Evolutionary conservation across 1,140 invertebrate species (phyloP).

Genomic region (Eubasilissa regina): DNA sequence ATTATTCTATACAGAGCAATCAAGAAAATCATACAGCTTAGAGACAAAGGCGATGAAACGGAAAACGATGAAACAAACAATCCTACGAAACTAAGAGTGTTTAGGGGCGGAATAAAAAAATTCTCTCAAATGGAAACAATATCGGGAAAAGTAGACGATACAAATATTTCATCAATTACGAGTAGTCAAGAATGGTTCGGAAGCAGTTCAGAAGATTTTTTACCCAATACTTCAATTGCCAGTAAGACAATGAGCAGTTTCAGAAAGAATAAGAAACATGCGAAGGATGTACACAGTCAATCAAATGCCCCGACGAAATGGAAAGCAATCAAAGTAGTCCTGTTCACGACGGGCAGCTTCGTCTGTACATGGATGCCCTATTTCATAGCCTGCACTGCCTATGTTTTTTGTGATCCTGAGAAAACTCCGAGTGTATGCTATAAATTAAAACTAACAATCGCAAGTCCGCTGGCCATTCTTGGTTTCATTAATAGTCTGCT

Average conservation of each 20-base stretch:
- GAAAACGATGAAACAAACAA: neutral
- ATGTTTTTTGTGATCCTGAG: slow-evolving; percentile 70
- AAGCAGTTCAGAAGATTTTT: neutral
- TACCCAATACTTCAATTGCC: neutral
- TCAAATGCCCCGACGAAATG: slow-evolving; percentile 69
- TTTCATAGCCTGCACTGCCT: slow-evolving; percentile 70
- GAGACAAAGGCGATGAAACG: slow-evolving; percentile 16
- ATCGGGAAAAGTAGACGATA: neutral
- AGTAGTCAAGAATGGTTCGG: neutral
- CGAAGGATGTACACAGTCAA: neutral
- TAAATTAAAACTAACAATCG: slow-evolving; percentile 67
- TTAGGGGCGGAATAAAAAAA: slow-evolving; percentile 18
- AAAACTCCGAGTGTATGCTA: slow-evolving; percentile 66
- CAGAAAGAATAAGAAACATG: neutral
- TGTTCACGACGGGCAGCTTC: slow-evolving; percentile 74
- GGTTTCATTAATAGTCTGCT: slow-evolving; percentile 79
- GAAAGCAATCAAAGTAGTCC: slow-evolving; percentile 73
- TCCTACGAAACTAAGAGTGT: slow-evolving; percentile 28
- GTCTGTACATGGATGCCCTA: slow-evolving; percentile 69
- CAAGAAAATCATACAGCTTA: slow-evolving; percentile 48
- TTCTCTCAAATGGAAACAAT: neutral
- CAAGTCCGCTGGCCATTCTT: slow-evolving; percentile 72
- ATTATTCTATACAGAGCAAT: slow-evolving; percentile 64
- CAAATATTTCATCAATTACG: neutral
- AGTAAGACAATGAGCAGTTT: slow-evolving; percentile 12